Conservation (phyloP, 64 coral and sea anemone species). For the Pocillopora verrucosa region DNA sequence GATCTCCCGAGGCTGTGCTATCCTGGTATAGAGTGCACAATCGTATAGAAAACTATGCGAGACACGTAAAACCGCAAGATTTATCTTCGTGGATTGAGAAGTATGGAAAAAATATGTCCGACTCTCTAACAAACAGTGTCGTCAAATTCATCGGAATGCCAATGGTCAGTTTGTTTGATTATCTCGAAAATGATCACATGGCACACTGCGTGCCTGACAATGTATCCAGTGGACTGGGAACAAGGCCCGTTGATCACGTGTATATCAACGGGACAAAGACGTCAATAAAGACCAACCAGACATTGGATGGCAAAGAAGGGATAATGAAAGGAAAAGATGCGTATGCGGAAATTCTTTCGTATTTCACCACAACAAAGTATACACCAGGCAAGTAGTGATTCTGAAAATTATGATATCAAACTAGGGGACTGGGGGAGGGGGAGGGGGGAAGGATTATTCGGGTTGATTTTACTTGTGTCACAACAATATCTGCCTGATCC, state of each 20-base stretch:
- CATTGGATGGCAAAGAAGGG: conserved; percentile 18
- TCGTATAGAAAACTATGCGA: background rate
- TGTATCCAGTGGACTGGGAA: conserved; percentile 57
- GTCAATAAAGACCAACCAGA: background rate
- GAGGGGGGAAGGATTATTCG: too few species aligned
- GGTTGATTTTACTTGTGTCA: too few species aligned
- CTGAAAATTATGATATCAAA: too few species aligned
- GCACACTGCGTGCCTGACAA: conserved; percentile 51
- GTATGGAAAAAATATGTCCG: conserved; percentile 14
- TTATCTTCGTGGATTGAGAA: conserved; percentile 23
- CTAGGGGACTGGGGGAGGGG: too few species aligned
- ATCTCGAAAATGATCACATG: conserved; percentile 47
- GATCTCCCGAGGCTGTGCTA: background rate
- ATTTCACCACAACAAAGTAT: conserved; percentile 54
- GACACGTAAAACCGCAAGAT: background rate
- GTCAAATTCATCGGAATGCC: conserved; percentile 49
- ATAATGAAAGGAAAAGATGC: conserved; percentile 46
- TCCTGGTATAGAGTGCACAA: background rate
- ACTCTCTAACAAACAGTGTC: conserved; percentile 10
- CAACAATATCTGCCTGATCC: too few species aligned
- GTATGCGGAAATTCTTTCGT: conserved; percentile 42
- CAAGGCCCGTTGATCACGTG: conserved; percentile 42
- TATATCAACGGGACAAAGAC: conserved; percentile 60
- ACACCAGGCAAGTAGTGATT: conserved; percentile 23
- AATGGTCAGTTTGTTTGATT: conserved; percentile 31